phyloP scores from a whole-genome alignment of 2,113 vertebrate genomes.

The Megaleporinus macrocephalus region DNA sequence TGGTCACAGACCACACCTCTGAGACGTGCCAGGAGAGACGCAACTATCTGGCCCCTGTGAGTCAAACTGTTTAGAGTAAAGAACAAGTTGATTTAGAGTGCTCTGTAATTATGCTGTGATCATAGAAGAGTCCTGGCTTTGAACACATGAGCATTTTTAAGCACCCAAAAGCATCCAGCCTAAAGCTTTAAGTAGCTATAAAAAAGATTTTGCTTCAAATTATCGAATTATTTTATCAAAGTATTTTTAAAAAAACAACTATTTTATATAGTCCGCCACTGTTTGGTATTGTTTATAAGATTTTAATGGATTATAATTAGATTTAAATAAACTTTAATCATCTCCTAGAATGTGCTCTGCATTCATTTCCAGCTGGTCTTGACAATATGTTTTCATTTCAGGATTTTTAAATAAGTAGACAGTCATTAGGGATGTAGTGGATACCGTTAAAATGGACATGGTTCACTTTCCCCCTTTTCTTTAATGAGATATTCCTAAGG shows the following conservation, averaged over 20 bases:
- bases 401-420: slow-evolving; percentile 24
- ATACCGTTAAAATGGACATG: slow-evolving; percentile 28
- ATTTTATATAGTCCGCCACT: slow-evolving; percentile 43
- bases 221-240: not conserved
- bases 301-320: slow-evolving; percentile 5
- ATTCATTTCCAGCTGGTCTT: slow-evolving; percentile 65
- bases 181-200: not conserved
- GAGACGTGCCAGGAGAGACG: slow-evolving; percentile 22
- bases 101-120: slow-evolving; percentile 50
- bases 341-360: slow-evolving; percentile 61
- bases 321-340: slow-evolving; percentile 60
- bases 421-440: not conserved
- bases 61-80: slow-evolving; percentile 29
- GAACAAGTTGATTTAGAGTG: slow-evolving; percentile 19
- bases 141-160: slow-evolving; percentile 25
- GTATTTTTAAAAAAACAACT: not conserved
- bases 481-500: slow-evolving; percentile 28
- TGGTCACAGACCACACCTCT: slow-evolving; percentile 53
- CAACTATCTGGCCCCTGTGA: slow-evolving; percentile 26
- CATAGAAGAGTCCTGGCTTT: slow-evolving; percentile 41
- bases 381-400: slow-evolving; percentile 49
- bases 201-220: not conserved
- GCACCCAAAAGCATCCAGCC: not conserved
- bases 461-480: slow-evolving; percentile 27
- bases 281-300: slow-evolving; percentile 17